Percentiles rank a stretch among this genome's conserved stretches.
These are phyloP conservation scores for Augochlora pura DNA, from an alignment of 1,140 invertebrate species.

Conservation along the genomic window DNA sequence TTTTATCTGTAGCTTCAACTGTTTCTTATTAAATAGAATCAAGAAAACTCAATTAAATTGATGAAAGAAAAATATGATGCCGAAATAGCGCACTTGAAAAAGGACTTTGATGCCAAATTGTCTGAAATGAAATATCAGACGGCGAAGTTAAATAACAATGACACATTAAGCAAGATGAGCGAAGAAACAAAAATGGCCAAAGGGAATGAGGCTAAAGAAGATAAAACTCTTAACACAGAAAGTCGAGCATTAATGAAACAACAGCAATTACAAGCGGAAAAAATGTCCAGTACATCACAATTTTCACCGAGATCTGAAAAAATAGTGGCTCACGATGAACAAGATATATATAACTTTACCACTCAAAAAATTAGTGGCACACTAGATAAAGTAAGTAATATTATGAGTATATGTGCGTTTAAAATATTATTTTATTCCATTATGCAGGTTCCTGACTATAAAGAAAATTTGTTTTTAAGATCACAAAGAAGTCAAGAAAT, in stretches of 20 bases:
- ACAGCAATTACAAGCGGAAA: neutral
- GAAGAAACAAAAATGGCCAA: neutral
- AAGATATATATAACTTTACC: slow-evolving; percentile 17
- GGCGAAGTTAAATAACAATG: neutral
- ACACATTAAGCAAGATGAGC: slow-evolving; percentile 2
- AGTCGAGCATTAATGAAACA: neutral
- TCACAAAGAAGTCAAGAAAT: neutral
- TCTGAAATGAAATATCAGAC: slow-evolving; percentile 7
- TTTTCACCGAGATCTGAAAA: neutral
- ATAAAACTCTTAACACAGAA: neutral
- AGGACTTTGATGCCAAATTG: slow-evolving; percentile 18
- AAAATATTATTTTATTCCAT: neutral
- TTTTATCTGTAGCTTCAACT: neutral
- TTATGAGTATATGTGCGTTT: neutral
- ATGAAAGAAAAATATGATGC: slow-evolving; percentile 1
- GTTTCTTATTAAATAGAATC: slow-evolving; percentile 1
- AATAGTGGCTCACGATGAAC: neutral
- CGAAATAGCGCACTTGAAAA: neutral
- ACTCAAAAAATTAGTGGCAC: neutral
- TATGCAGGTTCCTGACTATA: neutral
- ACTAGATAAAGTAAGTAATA: slow-evolving; percentile 12
- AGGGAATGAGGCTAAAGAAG: neutral
- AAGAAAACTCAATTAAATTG: slow-evolving; percentile 8
- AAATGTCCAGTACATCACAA: neutral
- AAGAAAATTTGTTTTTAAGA: neutral